Evolutionary conservation across 2,888 invertebrate species (phyloP), one percentile per base, ranked within the genome.

Genomic region (Lithophane semibrunnea): DNA sequence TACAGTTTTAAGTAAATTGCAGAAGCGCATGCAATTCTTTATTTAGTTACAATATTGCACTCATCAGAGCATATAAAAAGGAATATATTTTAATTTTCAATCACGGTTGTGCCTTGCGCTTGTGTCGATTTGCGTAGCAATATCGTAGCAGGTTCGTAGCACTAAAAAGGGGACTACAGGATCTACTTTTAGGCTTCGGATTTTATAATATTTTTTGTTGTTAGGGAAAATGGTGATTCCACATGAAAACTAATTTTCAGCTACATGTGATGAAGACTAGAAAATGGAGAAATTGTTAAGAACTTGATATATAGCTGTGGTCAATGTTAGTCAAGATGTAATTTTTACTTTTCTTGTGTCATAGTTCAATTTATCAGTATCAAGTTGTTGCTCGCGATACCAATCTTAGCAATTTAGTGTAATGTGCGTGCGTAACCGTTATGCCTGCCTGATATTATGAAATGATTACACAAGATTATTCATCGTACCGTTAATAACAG

Each of bases 381-480:
- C 0, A 68, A 78, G 9, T 77, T 52, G 21, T 79, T 58, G 8
- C 49, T 66, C 12, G 37, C 47, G 60, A 52, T 82, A 60, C 10
- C n/a, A 58, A 54, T 52, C 56, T 58, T 16, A 69, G 58, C 18
- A 47, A 79, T 64, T 47, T 47, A 60, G 65, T 54, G 37, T 66
- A 49, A 80, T 60, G 21, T 56, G 29, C 52, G 21, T 67, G 52
- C 63, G 24, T 80, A 67, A 67, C 61, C 52, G 73, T 84, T 80
- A 72, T 58, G 80, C 44, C 42, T 47, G 63, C 21, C 18, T 47
- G 63, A 8, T 54, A 60, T 81, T 85, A 80, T 37, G 74, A 80
- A 85, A 68, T 68, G 7, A 64, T 85, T 85, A 56, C 81, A 85
- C 47, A 85, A 81, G 67, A 73, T 80, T 64, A 71, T 60, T 71